A percentile compares a stretch with the other conserved stretches of the same genome.
phyloP scores from a whole-genome alignment of 2,888 invertebrate genomes.

The Spicauda simplicius region DNA sequence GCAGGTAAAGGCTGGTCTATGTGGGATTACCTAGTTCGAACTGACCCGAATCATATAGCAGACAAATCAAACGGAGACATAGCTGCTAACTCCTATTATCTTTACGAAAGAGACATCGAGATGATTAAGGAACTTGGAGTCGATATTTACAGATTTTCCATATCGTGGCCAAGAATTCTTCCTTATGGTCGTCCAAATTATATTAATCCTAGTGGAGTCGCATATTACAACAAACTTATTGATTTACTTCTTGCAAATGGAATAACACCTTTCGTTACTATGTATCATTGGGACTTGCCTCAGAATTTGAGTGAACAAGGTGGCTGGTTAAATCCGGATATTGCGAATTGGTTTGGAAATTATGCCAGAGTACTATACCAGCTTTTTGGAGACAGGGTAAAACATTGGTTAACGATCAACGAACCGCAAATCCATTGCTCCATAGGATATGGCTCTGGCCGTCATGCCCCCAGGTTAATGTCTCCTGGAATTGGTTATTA shows the following conservation, averaged over 20 bases:
- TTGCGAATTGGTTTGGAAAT: conserved; percentile 68
- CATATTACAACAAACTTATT: conserved; percentile 86
- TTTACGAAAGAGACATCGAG: conserved; percentile 77
- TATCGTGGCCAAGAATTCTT: conserved; percentile 86
- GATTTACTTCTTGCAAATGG: conserved; percentile 82
- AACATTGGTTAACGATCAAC: conserved; percentile 83
- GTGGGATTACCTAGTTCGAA: conserved; percentile 84
- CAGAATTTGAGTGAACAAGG: conserved; percentile 75
- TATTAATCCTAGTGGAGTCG: conserved; percentile 82
- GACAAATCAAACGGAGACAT: conserved; percentile 83
- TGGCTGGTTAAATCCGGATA: conserved; percentile 69
- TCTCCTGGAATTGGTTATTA: conserved; percentile 70
- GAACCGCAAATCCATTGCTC: conserved; percentile 69
- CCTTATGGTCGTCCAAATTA: conserved; percentile 77
- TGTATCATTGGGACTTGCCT: conserved; percentile 80
- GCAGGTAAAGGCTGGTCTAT: conserved; percentile 82
- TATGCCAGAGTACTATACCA: conserved; percentile 69
- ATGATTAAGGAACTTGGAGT: conserved; percentile 65
- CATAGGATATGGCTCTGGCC: conserved; percentile 63
- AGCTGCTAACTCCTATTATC: conserved; percentile 83
- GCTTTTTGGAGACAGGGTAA: conserved; percentile 72
- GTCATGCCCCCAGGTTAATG: conserved; percentile 54
- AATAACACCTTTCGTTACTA: conserved; percentile 83
- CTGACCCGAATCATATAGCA: conserved; percentile 64
- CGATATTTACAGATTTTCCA: conserved; percentile 77